Conservation (phyloP, 2,113 vertebrate genomes). For the Actenoides hombroni region DNA sequence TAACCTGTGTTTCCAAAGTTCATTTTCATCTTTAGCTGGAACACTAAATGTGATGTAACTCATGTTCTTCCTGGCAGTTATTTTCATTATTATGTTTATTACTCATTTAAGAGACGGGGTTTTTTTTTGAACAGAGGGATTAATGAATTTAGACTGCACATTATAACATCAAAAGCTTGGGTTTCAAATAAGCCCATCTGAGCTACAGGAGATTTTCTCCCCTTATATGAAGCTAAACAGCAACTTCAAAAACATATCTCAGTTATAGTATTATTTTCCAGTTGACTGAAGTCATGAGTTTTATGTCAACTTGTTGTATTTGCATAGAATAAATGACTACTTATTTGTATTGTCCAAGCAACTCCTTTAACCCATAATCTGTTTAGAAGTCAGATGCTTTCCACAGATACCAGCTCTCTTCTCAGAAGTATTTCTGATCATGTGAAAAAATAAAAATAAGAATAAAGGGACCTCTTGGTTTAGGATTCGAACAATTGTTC, state of each 20-base stretch:
- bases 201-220: conserved; percentile 62
- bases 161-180: conserved; percentile 70
- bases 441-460: neutral
- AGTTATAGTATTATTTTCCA: conserved; percentile 60
- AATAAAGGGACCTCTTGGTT: neutral
- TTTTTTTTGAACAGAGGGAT: conserved; percentile 39
- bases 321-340: conserved; percentile 59
- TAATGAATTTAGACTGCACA: conserved; percentile 69
- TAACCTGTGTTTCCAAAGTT: conserved; percentile 59
- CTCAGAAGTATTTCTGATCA: conserved; percentile 22
- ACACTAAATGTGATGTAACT: conserved; percentile 59
- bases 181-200: conserved; percentile 65
- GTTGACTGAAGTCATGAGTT: conserved; percentile 49
- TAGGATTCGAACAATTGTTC: neutral
- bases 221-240: conserved; percentile 54
- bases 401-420: neutral
- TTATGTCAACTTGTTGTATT: conserved; percentile 56
- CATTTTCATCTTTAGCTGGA: conserved; percentile 57
- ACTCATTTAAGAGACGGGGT: conserved; percentile 61
- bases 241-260: conserved; percentile 60
- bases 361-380: conserved; percentile 29
- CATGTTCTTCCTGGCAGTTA: conserved; percentile 60
- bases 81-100: conserved; percentile 74
- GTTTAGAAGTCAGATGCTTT: conserved; percentile 50
- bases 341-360: conserved; percentile 29